phyloP scores from a whole-genome alignment of 23 tunicate species.

The Corella eumyota region DNA sequence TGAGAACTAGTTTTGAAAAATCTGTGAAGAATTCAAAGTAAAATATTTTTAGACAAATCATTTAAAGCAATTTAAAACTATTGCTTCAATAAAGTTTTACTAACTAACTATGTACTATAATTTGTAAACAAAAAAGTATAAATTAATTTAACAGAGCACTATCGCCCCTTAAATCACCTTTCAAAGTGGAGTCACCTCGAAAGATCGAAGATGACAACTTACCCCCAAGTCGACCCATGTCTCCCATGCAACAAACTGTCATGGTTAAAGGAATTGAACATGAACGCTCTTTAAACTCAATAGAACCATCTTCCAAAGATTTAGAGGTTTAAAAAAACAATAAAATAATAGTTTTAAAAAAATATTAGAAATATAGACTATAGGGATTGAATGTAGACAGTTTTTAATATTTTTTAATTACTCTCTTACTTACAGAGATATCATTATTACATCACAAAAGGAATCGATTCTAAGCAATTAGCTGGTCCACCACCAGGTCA shows the following conservation, averaged over 20 bases:
- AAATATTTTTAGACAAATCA: too few relatives aligned
- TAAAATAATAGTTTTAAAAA: too few relatives aligned
- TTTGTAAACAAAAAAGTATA: too few relatives aligned
- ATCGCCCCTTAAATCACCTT: not conserved
- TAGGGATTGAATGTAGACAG: too few relatives aligned
- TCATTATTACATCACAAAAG: slow-evolving; percentile 72
- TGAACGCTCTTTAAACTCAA: not conserved
- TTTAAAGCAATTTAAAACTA: too few relatives aligned
- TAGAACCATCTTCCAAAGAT: slow-evolving; percentile 51
- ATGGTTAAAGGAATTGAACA: slow-evolving; percentile 28
- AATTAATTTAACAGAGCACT: too few relatives aligned
- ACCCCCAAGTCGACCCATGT: slow-evolving; percentile 86
- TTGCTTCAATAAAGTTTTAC: too few relatives aligned
- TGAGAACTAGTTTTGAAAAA: too few relatives aligned
- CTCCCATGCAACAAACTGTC: slow-evolving; percentile 74
- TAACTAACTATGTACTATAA: too few relatives aligned
- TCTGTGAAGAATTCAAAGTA: too few relatives aligned
- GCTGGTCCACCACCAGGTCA: slow-evolving; percentile 87
- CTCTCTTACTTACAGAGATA: slow-evolving; percentile 69
- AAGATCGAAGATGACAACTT: slow-evolving; percentile 10
- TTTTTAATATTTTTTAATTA: too few relatives aligned
- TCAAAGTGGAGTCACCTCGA: not conserved
- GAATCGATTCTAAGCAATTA: slow-evolving; percentile 51
- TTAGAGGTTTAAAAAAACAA: slow-evolving; percentile 47
- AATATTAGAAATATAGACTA: too few relatives aligned